Evolutionary conservation across 2,888 invertebrate species (phyloP).

Genomic region (Odontocolon sp.): DNA sequence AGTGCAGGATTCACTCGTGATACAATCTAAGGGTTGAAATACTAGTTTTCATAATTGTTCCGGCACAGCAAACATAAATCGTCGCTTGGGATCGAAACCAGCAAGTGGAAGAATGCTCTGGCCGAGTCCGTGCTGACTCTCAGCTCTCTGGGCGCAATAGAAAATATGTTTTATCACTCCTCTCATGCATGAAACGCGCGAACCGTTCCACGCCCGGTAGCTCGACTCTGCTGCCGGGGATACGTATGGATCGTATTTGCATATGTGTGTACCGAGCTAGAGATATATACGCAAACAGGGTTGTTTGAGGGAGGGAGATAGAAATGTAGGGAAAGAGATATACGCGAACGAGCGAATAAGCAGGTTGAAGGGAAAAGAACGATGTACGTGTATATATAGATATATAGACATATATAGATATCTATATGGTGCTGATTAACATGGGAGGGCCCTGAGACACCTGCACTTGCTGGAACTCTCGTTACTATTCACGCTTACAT

Average conservation of each 20-base stretch:
- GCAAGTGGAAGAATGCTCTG: conserved; percentile 38
- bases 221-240: conserved; percentile 62
- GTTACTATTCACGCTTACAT: conserved; percentile 58
- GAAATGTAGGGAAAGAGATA: background rate
- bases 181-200: conserved; percentile 71
- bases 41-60: conserved; percentile 73
- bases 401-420: too few relatives aligned
- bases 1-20: conserved; percentile 4
- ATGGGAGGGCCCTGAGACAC: conserved; percentile 76
- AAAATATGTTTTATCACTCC: conserved; percentile 70
- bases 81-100: conserved; percentile 41
- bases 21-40: conserved; percentile 37
- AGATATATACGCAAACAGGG: conserved; percentile 48
- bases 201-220: conserved; percentile 33
- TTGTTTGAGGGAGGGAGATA: conserved; percentile 41
- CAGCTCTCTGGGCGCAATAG: conserved; percentile 59
- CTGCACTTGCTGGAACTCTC: conserved; percentile 70
- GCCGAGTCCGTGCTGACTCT: conserved; percentile 16
- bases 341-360: conserved; percentile 61
- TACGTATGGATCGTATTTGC: conserved; percentile 69
- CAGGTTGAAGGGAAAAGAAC: conserved; percentile 62
- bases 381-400: conserved; percentile 58
- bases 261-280: conserved; percentile 58
- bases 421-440: conserved; percentile 77
- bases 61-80: conserved; percentile 59